Percentiles rank a stretch among this genome's conserved stretches.
These are phyloP conservation scores for Ochropacha duplaris DNA, from an alignment of 2,888 invertebrate species.

Conservation along the genomic window DNA sequence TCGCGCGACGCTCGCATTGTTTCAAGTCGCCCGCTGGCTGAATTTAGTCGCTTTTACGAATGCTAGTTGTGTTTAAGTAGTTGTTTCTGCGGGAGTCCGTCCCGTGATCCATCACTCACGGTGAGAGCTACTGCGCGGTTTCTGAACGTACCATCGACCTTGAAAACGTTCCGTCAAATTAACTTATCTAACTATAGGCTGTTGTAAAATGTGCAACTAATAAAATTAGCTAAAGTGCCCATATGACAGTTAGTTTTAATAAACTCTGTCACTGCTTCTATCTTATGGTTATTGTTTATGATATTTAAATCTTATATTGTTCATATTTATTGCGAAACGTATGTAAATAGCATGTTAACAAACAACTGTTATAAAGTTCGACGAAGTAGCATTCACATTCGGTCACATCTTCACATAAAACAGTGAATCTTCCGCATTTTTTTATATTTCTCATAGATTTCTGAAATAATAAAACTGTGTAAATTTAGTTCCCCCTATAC, in stretches of 20 bases:
- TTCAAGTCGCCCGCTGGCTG: constrained; percentile 55
- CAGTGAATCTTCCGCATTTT: no score
- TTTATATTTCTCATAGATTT: no score
- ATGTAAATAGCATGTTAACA: no score
- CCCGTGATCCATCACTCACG: constrained; percentile 52
- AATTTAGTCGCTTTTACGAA: constrained; percentile 26
- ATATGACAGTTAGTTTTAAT: no score
- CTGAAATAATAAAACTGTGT: background rate
- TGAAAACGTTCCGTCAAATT: background rate
- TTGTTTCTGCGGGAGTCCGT: constrained; percentile 29
- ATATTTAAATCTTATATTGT: no score
- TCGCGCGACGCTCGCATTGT: constrained; percentile 40
- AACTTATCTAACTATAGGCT: background rate
- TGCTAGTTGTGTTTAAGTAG: constrained; percentile 49
- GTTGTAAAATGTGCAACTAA: background rate
- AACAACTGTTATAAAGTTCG: no score
- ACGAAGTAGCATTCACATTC: no score
- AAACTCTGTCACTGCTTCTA: no score
- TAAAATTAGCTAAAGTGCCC: no score
- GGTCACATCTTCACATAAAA: no score
- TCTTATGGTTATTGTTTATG: no score
- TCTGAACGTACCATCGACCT: constrained; percentile 8
- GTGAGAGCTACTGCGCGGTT: constrained; percentile 70
- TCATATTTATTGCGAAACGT: no score
- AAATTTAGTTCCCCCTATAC: background rate